Base-by-base conservation (phyloP, 2,888 invertebrate genomes). In the Escarpia spicata region DNA sequence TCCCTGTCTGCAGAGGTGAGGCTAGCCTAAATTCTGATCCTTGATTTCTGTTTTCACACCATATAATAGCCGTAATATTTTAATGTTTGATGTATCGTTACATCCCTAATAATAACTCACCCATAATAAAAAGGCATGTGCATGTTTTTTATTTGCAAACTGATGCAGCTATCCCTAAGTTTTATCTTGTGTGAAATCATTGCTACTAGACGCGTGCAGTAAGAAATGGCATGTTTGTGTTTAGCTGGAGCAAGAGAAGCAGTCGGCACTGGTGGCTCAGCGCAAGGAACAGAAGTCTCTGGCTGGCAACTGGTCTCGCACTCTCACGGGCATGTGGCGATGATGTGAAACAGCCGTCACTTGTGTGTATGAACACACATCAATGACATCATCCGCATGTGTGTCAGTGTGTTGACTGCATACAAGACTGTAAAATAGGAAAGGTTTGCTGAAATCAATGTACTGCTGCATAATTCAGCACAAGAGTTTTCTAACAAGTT, bases 171-270 rank as follows among this genome's bases (percentile, higher is more conserved):
- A 91, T 1, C 44, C 43, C 12, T 44, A 45, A 45, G 15, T 15
- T n/a, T 52, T 3, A 91, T 43, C 15, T 91, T 45, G 26, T 91
- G 26, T 91, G 91, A 91, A 43, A 91, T 44, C 10, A 90, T 8
- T 45, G n/a, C 91, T 91, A 9, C 31, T 44, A 91, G 12, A 91
- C 43, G 26, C 26, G 43, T 37, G 37, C 37, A 37, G 37, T 37
- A 37, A 52, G 52, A 52, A 52, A 52, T 19, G 58, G 75, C 3
- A n/a, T 12, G 60, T 90, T 31, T 31, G 37, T 90, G 90, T 75
- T 31, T 52, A 93, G 93, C 91, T 91, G 58, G 93, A 93, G 43
- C 91, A 92, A 45, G 93, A 93, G 45, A 60, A 91, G 43, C 60
- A 26, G 26, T 90, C 92, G 19, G 90, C 45, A 12, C n/a, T 58